These are phyloP conservation scores for Anas platyrhynchos DNA, from an alignment of 2,113 vertebrate species.

Conservation along the genomic window DNA sequence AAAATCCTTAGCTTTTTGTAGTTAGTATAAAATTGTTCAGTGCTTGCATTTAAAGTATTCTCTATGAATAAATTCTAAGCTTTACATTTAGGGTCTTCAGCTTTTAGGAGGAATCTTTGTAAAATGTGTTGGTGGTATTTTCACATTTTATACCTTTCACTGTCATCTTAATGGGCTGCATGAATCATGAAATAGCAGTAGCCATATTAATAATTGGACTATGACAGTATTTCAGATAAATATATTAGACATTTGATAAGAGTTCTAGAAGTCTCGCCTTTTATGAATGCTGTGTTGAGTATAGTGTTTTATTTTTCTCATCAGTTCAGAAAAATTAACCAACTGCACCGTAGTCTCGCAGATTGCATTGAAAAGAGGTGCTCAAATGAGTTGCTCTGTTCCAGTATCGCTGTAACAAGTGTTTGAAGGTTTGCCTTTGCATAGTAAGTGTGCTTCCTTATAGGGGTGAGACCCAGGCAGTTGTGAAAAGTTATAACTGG, in stretches of 20 bases:
- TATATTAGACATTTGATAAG: constrained; percentile 58
- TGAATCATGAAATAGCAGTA: constrained; percentile 62
- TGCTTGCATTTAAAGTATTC: constrained; percentile 24
- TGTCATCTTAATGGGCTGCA: constrained; percentile 50
- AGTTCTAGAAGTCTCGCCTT: constrained; percentile 35
- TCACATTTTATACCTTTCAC: constrained; percentile 58
- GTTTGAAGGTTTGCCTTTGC: constrained; percentile 8
- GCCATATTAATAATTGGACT: constrained; percentile 68
- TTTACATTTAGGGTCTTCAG: constrained; percentile 51
- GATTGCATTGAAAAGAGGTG: not conserved
- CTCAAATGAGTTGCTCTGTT: not conserved
- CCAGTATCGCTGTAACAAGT: not conserved
- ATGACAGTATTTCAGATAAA: constrained; percentile 60
- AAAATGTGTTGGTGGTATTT: constrained; percentile 67
- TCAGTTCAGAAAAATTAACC: constrained; percentile 38
- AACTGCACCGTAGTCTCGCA: constrained; percentile 15
- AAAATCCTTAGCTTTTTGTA: constrained; percentile 28
- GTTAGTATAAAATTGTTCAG: not conserved
- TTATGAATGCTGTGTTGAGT: not conserved
- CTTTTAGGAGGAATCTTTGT: constrained; percentile 37
- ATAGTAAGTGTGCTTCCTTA: not conserved
- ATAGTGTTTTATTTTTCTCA: constrained; percentile 44
- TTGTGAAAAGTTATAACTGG: constrained; percentile 43
- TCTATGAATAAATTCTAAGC: constrained; percentile 28
- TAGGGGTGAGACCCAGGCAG: constrained; percentile 33